Evolutionary conservation across 2,888 invertebrate species (phyloP).

Genomic region (Norana najaformis): DNA sequence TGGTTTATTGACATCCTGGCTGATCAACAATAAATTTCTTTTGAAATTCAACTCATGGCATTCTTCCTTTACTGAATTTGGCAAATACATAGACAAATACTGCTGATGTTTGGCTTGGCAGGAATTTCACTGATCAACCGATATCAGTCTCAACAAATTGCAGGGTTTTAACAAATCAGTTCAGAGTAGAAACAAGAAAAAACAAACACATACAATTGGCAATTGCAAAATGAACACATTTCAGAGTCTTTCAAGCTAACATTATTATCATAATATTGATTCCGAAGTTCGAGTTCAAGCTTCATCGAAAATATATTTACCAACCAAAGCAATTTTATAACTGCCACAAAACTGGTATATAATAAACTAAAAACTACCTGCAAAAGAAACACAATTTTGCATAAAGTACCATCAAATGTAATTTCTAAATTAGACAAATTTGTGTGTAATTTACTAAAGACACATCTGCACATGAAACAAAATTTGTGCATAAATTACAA

Average conservation of each 20-base stretch:
- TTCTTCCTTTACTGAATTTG: background rate
- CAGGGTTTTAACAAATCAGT: background rate
- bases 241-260: background rate
- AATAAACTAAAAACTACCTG: too few species aligned
- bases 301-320: background rate
- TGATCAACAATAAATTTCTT: background rate
- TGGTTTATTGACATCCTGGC: background rate
- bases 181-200: background rate
- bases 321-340: background rate
- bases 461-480: background rate
- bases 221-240: background rate
- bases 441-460: background rate
- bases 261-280: background rate
- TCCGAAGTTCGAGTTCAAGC: background rate
- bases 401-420: background rate
- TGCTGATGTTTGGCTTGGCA: constrained; percentile 3
- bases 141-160: background rate
- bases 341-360: background rate
- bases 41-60: too few species aligned
- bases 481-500: background rate
- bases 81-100: background rate
- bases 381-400: too few species aligned
- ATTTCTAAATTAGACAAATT: background rate
- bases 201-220: background rate
- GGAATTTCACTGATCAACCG: background rate